These are phyloP conservation scores for Xiphophorus birchmanni DNA, from an alignment of 2,797 vertebrate genomes.

Conservation along the genomic window DNA sequence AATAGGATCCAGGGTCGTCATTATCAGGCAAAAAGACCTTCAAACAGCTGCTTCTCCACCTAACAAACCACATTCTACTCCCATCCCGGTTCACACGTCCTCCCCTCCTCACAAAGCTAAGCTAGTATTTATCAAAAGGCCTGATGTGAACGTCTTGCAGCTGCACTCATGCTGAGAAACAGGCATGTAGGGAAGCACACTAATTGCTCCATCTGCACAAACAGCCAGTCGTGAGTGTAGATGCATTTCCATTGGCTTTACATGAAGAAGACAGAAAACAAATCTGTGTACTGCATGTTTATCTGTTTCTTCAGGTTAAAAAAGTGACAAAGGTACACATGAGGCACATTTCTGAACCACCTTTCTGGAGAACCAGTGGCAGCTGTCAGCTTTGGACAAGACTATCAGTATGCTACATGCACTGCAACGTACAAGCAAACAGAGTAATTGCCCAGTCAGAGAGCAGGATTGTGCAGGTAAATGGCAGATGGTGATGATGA, in stretches of 20 bases:
- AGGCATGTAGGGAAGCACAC: slow-evolving; percentile 21
- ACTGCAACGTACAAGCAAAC: slow-evolving; percentile 71
- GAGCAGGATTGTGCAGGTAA: slow-evolving; percentile 70
- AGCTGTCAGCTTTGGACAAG: slow-evolving; percentile 61
- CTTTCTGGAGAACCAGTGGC: slow-evolving; percentile 52
- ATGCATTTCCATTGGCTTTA: background rate
- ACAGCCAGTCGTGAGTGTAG: background rate
- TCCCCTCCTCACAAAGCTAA: slow-evolving; percentile 62
- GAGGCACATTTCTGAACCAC: slow-evolving; percentile 39
- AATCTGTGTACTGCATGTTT: slow-evolving; percentile 27
- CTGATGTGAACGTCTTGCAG: slow-evolving; percentile 61
- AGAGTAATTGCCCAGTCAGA: slow-evolving; percentile 27
- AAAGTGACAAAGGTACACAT: slow-evolving; percentile 47
- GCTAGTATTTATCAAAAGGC: slow-evolving; percentile 62
- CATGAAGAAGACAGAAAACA: slow-evolving; percentile 15
- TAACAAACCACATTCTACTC: slow-evolving; percentile 63
- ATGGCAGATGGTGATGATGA: slow-evolving; percentile 76
- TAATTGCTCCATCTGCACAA: slow-evolving; percentile 28
- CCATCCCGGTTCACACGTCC: slow-evolving; percentile 53
- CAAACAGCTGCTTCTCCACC: slow-evolving; percentile 73
- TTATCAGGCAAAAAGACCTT: slow-evolving; percentile 71
- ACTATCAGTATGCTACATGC: slow-evolving; percentile 69
- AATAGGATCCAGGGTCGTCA: slow-evolving; percentile 76
- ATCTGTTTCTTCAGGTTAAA: slow-evolving; percentile 32
- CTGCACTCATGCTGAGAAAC: slow-evolving; percentile 51